Evolutionary conservation across 1,140 invertebrate genomes (phyloP), one percentile per base, ranked within the genome.

Genomic region (Rhyzopertha dominica): DNA sequence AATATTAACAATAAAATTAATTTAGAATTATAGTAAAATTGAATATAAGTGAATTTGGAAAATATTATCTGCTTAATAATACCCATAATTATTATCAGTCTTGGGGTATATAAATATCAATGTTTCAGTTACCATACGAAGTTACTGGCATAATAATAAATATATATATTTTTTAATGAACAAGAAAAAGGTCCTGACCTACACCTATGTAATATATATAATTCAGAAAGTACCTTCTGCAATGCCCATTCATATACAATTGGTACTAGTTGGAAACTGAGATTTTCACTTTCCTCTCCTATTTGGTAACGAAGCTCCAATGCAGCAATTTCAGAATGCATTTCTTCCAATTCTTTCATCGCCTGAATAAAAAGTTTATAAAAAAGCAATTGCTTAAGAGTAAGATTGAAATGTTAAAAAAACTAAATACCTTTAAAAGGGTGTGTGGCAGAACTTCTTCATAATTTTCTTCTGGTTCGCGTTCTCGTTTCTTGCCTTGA

Each of bases 161-260:
- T n/a, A n/a, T n/a, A n/a, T n/a, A n/a, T n/a, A n/a, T n/a, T n/a
- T n/a, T n/a, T n/a, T n/a, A n/a, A n/a, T n/a, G n/a, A n/a, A n/a
- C n/a, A n/a, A n/a, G n/a, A n/a, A n/a, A n/a, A n/a, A n/a, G n/a
- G n/a, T n/a, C n/a, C n/a, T n/a, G n/a, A n/a, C n/a, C n/a, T n/a
- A n/a, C n/a, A n/a, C n/a, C n/a, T n/a, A n/a, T n/a, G n/a, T n/a
- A n/a, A n/a, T n/a, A n/a, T n/a, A n/a, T n/a, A n/a, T n/a, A n/a
- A n/a, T n/a, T n/a, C n/a, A n/a, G n/a, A n/a, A n/a, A n/a, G n/a
- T 66, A 87, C 84, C 74, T 90, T 84, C 47, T 87, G 86, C 38
- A 82, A 74, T 0, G 89, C 93, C 96, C 96, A 99, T 63, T 98
- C 87, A 66, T 96, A 94, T 0, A 98, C 92, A 8, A 96, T 92